These are phyloP conservation scores for Athetis lepigone DNA, from an alignment of 2,888 invertebrate genomes.

Conservation along the genomic window DNA sequence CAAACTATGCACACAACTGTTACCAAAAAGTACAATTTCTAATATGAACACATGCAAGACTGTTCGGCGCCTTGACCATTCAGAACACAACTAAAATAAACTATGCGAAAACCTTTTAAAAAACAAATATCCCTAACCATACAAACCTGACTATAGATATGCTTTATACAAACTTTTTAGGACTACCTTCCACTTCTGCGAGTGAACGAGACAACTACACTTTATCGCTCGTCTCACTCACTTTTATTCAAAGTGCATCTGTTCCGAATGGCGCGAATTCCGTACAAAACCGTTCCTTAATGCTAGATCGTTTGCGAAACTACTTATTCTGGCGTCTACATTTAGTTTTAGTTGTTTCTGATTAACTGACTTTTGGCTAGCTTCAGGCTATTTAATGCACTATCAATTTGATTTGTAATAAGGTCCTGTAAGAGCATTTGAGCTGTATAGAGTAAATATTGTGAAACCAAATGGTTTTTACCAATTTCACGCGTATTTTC, in stretches of 20 bases:
- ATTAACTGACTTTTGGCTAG: slow-evolving; percentile 49
- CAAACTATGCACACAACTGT: slow-evolving; percentile 77
- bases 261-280: slow-evolving; percentile 43
- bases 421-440: not conserved
- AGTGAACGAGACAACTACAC: slow-evolving; percentile 28
- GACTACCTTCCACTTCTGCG: slow-evolving; percentile 16
- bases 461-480: not conserved
- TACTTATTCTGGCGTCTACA: slow-evolving; percentile 30
- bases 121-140: slow-evolving; percentile 33
- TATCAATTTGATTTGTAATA: slow-evolving; percentile 22
- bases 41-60: slow-evolving; percentile 79
- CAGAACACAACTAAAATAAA: slow-evolving; percentile 44
- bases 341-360: slow-evolving; percentile 2
- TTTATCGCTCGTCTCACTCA: slow-evolving; percentile 12
- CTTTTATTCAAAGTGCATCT: slow-evolving; percentile 11
- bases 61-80: slow-evolving; percentile 50
- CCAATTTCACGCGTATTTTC: slow-evolving; percentile 15
- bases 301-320: slow-evolving; percentile 27
- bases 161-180: slow-evolving; percentile 32
- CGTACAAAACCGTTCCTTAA: slow-evolving; percentile 47
- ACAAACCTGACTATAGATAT: slow-evolving; percentile 46
- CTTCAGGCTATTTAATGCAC: slow-evolving; percentile 32
- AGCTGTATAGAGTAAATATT: too few relatives aligned
- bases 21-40: slow-evolving; percentile 69
- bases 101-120: slow-evolving; percentile 35